These are phyloP conservation scores for Himalopsyche phryganea DNA, from an alignment of 1,140 invertebrate genomes.

Conservation along the genomic window DNA sequence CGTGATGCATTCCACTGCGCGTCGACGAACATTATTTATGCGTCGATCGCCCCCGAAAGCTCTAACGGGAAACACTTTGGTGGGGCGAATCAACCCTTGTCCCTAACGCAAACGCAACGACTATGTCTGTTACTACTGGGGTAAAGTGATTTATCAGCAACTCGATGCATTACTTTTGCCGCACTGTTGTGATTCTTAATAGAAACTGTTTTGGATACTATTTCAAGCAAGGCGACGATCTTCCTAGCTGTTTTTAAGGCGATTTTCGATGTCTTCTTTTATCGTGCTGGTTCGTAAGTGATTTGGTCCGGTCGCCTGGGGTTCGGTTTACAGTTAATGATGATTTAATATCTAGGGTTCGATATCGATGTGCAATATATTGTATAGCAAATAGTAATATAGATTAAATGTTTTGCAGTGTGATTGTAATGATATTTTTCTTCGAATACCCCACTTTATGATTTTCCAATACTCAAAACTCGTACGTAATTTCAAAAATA, in stretches of 20 bases:
- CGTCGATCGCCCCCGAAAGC: constrained; percentile 8
- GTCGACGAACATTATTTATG: constrained; percentile 22
- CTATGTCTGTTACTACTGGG: neutral
- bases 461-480: too few species aligned
- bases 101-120: too few species aligned
- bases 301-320: constrained; percentile 14
- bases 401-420: too few species aligned
- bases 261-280: constrained; percentile 7
- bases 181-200: constrained; percentile 19
- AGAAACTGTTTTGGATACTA: neutral
- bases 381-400: too few species aligned
- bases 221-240: too few species aligned
- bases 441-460: too few species aligned
- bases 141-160: constrained; percentile 27
- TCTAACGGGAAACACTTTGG: too few species aligned
- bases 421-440: too few species aligned
- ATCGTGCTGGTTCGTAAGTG: constrained; percentile 15
- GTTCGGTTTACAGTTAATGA: constrained; percentile 7
- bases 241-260: neutral
- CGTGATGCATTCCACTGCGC: too few species aligned
- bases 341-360: constrained; percentile 12
- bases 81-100: neutral
- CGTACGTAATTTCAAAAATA: too few species aligned
- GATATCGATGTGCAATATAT: neutral
- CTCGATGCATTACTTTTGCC: constrained; percentile 12